phyloP scores from a whole-genome alignment of 2,888 invertebrate species.

The Muscina levida region DNA sequence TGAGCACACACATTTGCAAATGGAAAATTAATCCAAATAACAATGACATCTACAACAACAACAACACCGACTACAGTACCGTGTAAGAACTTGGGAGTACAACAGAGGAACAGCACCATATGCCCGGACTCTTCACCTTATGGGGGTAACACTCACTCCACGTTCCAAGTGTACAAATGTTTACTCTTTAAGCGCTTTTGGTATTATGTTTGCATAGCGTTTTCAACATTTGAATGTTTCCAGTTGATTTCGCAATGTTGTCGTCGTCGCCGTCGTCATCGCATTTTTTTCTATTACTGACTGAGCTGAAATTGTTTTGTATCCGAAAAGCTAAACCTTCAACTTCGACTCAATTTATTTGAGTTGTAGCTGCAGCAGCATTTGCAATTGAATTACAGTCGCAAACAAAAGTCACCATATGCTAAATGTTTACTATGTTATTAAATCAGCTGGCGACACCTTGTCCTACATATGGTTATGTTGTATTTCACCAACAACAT shows the following conservation, averaged over 20 bases:
- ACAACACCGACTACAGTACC: too few species aligned
- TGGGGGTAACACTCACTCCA: neutral
- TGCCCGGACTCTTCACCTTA: too few species aligned
- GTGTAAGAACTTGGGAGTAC: too few species aligned
- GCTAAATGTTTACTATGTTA: too few species aligned
- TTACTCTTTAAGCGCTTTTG: conserved; percentile 46
- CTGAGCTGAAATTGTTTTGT: neutral
- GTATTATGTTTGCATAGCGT: conserved; percentile 48
- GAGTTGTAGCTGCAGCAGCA: conserved; percentile 24
- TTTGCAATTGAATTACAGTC: neutral
- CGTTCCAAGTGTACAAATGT: conserved; percentile 31
- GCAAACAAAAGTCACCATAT: too few species aligned
- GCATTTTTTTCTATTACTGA: conserved; percentile 9
- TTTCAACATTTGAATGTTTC: conserved; percentile 55
- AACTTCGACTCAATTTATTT: neutral
- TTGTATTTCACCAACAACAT: too few species aligned
- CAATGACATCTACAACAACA: conserved; percentile 19
- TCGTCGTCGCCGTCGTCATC: too few species aligned
- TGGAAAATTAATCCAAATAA: conserved; percentile 55
- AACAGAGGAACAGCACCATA: too few species aligned
- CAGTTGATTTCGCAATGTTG: conserved; percentile 47
- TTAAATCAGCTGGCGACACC: too few species aligned
- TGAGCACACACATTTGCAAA: conserved; percentile 42
- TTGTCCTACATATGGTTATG: too few species aligned
- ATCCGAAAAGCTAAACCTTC: neutral